phyloP scores from a whole-genome alignment of 2,888 invertebrate genomes.

The Trichacis sp. region DNA sequence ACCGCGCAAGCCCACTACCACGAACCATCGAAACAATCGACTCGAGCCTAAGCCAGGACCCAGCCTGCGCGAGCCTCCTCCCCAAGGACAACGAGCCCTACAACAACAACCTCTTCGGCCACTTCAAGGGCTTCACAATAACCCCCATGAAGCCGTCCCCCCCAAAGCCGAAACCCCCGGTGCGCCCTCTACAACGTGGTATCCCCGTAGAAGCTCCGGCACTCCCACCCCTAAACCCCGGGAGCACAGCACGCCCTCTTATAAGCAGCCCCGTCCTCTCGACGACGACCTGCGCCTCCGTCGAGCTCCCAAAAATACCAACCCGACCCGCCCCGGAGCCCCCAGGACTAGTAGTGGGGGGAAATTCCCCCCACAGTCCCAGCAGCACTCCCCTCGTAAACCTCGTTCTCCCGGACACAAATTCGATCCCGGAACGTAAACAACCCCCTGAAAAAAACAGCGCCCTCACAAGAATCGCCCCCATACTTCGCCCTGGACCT shows the following conservation, averaged over 20 bases:
- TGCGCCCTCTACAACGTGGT: too few relatives aligned
- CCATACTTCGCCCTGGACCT: conserved; percentile 71
- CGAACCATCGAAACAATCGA: conserved; percentile 65
- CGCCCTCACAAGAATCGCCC: conserved; percentile 79
- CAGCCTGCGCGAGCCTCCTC: conserved; percentile 64
- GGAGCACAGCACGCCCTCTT: conserved; percentile 77
- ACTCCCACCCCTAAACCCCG: conserved; percentile 76
- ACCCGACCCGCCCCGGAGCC: conserved; percentile 73
- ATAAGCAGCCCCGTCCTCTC: conserved; percentile 87
- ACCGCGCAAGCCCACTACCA: conserved; percentile 58
- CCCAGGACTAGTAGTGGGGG: too few relatives aligned
- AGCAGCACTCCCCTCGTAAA: conserved; percentile 54
- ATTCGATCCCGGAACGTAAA: conserved; percentile 53
- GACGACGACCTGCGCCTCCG: conserved; percentile 84
- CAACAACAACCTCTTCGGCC: conserved; percentile 81
- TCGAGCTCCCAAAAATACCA: conserved; percentile 74
- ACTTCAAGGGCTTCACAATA: conserved; percentile 88
- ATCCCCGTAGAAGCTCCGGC: conserved; percentile 67
- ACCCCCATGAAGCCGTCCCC: conserved; percentile 72
- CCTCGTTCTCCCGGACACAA: conserved; percentile 45
- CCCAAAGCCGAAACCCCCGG: conserved; percentile 72
- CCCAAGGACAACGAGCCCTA: conserved; percentile 62
- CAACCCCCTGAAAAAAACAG: conserved; percentile 69
- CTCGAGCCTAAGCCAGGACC: conserved; percentile 63
- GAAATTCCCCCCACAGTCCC: conserved; percentile 53